Base-by-base conservation (phyloP, 2,888 invertebrate genomes). In the Malthinus seriepunctatus region DNA sequence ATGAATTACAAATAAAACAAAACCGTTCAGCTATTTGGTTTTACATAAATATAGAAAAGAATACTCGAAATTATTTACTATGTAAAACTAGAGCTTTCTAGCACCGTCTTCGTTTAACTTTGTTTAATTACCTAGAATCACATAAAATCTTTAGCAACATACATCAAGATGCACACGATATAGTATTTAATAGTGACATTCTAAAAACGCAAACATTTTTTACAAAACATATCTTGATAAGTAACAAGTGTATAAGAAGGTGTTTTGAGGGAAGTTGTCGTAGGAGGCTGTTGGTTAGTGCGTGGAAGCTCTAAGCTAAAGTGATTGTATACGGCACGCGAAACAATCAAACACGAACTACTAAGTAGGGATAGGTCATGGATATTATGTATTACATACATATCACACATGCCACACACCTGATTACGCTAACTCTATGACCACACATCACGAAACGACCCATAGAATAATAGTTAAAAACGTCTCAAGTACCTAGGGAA, bases 331-430 rank as follows among this genome's bases (percentile, higher is more conserved):
- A 62, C 66, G 64, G 64, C 66, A 66, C 66, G 66, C 66, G 63
- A 66, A 66, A 66, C 66, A 64, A 66, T 64, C 62, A 66, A 64
- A 66, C 66, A 66, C 66, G 66, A 65, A 66, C 62, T 58, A 61
- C 55, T 57, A 58, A 57, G 57, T 56, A 56, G 60, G 63, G 66
- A 63, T 66, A 66, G 66, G 66, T 65, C 66, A 66, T 60, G 66
- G 64, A 61, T 63, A 63, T 63, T 66, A 65, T 64, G 62, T 62
- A 62, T 54, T 60, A 60, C 62, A 64, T 62, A 64, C 58, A 64
- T 53, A 63, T 63, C 62, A 56, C 58, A 64, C 56, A 56, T 59
- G 56, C 56, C 56, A 64, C 47, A 64, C 63, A 64, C 52, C 58
- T 64, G 68, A 68, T 67, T 65, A 63, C 62, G 63, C 56, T 62